phyloP scores from a whole-genome alignment of 37 sponge, comb jelly and placozoan genomes.

The Sycon ciliatum region DNA sequence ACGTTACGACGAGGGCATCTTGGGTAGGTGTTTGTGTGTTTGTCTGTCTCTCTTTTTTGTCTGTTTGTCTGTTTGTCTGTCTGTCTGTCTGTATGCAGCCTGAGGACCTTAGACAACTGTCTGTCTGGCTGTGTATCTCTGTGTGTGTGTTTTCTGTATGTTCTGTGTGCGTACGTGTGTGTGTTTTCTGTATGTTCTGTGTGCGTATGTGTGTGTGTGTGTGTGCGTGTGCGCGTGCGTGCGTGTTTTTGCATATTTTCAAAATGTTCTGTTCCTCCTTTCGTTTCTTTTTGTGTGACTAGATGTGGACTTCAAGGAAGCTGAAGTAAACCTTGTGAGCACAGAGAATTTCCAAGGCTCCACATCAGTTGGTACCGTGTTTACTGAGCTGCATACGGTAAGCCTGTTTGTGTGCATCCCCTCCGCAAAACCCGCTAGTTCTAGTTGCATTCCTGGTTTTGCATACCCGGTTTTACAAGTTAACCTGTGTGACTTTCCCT shows the following conservation, averaged over 20 bases:
- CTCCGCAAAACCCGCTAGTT: too few species aligned
- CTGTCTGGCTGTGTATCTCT: too few species aligned
- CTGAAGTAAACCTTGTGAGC: constrained; percentile 48
- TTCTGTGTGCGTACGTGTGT: too few species aligned
- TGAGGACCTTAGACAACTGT: too few species aligned
- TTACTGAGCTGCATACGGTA: constrained; percentile 64
- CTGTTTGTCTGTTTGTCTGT: neutral
- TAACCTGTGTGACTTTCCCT: too few species aligned
- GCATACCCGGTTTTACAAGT: too few species aligned
- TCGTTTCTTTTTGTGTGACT: constrained; percentile 1
- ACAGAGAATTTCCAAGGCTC: constrained; percentile 54
- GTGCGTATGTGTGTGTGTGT: neutral
- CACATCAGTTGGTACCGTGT: constrained; percentile 57
- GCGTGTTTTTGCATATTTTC: neutral
- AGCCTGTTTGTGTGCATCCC: constrained; percentile 13
- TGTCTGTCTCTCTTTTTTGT: neutral
- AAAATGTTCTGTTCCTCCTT: neutral
- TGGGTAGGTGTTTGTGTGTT: constrained; percentile 29
- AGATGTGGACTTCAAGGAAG: constrained; percentile 64
- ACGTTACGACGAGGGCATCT: constrained; percentile 71
- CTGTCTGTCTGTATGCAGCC: neutral
- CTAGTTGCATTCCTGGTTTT: too few species aligned
- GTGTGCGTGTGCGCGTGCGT: neutral
- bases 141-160: too few species aligned
- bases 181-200: too few species aligned